Base-by-base conservation (phyloP, 2,113 vertebrate genomes). In the Hypomesus transpacificus region DNA sequence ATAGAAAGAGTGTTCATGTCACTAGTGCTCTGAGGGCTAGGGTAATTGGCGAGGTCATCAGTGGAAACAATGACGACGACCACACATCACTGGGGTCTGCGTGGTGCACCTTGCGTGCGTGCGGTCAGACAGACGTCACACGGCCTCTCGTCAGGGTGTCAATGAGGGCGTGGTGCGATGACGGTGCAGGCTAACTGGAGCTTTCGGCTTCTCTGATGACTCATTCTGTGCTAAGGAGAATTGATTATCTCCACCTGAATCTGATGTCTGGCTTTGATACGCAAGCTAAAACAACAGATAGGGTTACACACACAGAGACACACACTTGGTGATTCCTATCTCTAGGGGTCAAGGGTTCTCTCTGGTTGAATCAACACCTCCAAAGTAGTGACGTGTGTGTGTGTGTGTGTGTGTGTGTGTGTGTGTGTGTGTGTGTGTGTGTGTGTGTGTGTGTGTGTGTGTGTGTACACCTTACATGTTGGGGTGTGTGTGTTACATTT, bases 41-140 rank as follows among this genome's bases (percentile, higher is more conserved):
- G 68, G 64, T 70, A 82, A 82, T 85, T 22, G 75, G 59, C 52
- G 84, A 34, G 85, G 71, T 86, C 79, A 86, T 80, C 82, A 85
- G 82, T 2, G 17, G 39, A 65, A 52, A 13, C 69, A 75, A 84
- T 86, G 81, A 84, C 16, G 68, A 85, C 79, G 65, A 56, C 70
- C 58, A 77, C 69, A 84, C 86, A 86, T 87, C 75, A 74, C 28
- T 17, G 74, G 81, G 69, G 31, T 34, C 4, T 34, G 31, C 31
- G 7, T 34, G 31, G 7, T 34, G 31, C 31, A 34, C 31, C 53
- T 18, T 18, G 53, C 53, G 53, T 14, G 53, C 53, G 14, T 14
- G 18, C 53, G 14, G 4, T 54, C n/a, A 13, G 57, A 59, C n/a
- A 22, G 18, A 59, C 17, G 17, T 58, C 16, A 21, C 56, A 18